phyloP scores from a whole-genome alignment of 2,888 invertebrate species.

The Dynastes tityus region DNA sequence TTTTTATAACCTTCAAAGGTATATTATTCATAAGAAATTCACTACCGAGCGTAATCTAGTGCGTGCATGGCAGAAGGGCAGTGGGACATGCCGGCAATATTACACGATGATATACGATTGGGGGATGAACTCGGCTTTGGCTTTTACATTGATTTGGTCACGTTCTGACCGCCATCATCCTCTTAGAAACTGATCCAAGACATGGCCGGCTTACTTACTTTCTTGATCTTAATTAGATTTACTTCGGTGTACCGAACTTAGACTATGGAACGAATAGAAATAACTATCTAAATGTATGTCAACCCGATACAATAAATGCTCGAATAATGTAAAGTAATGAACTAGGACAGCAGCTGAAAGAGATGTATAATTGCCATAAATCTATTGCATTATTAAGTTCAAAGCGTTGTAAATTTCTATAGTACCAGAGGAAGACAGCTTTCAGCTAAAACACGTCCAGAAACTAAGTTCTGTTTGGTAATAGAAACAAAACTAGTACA shows the following conservation, averaged over 20 bases:
- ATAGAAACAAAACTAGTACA: too few species aligned
- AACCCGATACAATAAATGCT: too few species aligned
- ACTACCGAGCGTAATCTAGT: conserved; percentile 36
- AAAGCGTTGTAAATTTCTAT: too few species aligned
- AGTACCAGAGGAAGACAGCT: too few species aligned
- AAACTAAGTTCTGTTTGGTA: too few species aligned
- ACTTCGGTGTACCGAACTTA: conserved; percentile 13
- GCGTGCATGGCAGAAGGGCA: conserved; percentile 53
- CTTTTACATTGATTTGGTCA: conserved; percentile 65
- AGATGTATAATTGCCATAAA: too few species aligned
- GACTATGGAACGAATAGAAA: not conserved
- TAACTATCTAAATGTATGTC: too few species aligned
- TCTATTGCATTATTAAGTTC: too few species aligned
- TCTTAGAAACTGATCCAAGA: conserved; percentile 54
- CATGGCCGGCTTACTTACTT: conserved; percentile 37
- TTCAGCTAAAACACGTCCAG: too few species aligned
- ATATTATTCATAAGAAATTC: conserved; percentile 46
- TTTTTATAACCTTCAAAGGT: conserved; percentile 26
- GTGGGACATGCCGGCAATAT: conserved; percentile 51
- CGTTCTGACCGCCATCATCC: conserved; percentile 58
- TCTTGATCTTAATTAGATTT: conserved; percentile 38
- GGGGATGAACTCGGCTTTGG: conserved; percentile 56
- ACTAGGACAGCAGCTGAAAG: too few species aligned
- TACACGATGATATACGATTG: conserved; percentile 56
- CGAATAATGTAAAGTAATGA: too few species aligned